Evolutionary conservation across 1,140 invertebrate species (phyloP).

Genomic region (Diabrotica undecimpunctata): DNA sequence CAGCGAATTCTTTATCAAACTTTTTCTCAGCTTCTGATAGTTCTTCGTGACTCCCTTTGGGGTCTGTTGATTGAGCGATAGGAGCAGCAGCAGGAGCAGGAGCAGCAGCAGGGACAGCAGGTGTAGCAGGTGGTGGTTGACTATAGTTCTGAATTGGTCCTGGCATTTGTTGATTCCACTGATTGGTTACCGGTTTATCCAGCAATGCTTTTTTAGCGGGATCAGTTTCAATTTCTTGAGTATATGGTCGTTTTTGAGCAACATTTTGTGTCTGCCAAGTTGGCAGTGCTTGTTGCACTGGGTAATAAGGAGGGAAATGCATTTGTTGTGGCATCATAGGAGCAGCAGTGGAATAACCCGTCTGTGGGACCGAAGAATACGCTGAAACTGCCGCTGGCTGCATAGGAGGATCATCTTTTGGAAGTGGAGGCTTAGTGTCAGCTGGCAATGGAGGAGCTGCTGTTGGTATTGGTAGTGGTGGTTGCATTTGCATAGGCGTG

Average conservation of each 20-base stretch:
- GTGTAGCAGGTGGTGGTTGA: slow-evolving; percentile 23
- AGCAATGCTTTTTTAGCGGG: slow-evolving; percentile 24
- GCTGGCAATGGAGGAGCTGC: slow-evolving; percentile 50
- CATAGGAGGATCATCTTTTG: slow-evolving; percentile 45
- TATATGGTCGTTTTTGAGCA: slow-evolving; percentile 23
- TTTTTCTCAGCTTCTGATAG: slow-evolving; percentile 67
- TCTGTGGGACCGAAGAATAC: slow-evolving; percentile 17
- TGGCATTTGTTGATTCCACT: slow-evolving; percentile 18
- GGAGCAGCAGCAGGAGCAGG: slow-evolving; percentile 22
- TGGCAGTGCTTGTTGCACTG: slow-evolving; percentile 6
- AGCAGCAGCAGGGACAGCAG: slow-evolving; percentile 15
- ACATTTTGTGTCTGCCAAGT: slow-evolving; percentile 5
- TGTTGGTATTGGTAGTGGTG: slow-evolving; percentile 45
- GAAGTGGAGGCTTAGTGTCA: slow-evolving; percentile 52
- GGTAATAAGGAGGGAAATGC: slow-evolving; percentile 13
- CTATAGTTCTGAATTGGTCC: slow-evolving; percentile 5
- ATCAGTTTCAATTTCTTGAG: slow-evolving; percentile 18
- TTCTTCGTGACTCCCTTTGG: slow-evolving; percentile 35
- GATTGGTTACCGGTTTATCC: slow-evolving; percentile 18
- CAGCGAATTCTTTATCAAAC: slow-evolving; percentile 77
- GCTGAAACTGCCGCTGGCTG: slow-evolving; percentile 13
- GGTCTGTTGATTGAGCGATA: slow-evolving; percentile 16
- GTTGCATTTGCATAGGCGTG: slow-evolving; percentile 22
- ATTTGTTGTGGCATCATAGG: slow-evolving; percentile 12
- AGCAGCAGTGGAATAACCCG: slow-evolving; percentile 26